Conservation (phyloP, 2,797 vertebrate genomes). For the Paramormyrops hopkinsi region DNA sequence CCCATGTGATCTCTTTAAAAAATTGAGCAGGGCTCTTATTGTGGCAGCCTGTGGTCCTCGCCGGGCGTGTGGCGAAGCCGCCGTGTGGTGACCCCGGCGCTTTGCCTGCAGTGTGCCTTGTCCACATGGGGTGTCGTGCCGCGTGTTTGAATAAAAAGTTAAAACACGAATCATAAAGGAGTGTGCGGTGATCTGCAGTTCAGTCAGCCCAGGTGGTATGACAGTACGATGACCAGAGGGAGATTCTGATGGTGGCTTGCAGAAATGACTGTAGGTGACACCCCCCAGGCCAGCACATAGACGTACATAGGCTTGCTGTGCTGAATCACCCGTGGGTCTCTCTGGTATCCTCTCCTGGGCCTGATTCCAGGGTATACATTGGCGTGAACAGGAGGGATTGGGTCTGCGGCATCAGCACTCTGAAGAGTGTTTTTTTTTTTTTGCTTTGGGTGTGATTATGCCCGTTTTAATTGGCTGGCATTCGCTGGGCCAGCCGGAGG, state of each 20-base stretch:
- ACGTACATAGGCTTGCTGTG: neutral
- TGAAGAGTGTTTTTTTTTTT: neutral
- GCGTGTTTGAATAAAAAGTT: conserved; percentile 16
- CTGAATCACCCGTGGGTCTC: neutral
- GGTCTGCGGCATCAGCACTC: neutral
- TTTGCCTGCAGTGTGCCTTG: neutral
- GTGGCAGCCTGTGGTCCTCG: neutral
- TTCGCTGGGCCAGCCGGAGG: neutral
- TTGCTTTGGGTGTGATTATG: neutral
- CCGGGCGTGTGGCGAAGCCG: neutral
- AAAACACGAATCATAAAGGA: neutral
- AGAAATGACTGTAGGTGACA: neutral
- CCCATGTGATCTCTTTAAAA: conserved; percentile 48
- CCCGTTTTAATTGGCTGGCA: conserved; percentile 16
- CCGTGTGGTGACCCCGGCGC: conserved; percentile 11
- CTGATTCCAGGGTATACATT: neutral
- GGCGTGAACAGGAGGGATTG: neutral
- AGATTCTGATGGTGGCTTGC: neutral
- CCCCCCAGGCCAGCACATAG: neutral
- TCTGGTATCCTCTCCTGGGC: neutral
- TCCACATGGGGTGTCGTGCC: neutral
- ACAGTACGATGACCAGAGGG: neutral
- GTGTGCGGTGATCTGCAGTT: neutral
- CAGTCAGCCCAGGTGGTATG: neutral
- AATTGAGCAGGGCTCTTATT: conserved; percentile 40